phyloP scores from a whole-genome alignment of 2,888 invertebrate genomes.

The Rhagium mordax region DNA sequence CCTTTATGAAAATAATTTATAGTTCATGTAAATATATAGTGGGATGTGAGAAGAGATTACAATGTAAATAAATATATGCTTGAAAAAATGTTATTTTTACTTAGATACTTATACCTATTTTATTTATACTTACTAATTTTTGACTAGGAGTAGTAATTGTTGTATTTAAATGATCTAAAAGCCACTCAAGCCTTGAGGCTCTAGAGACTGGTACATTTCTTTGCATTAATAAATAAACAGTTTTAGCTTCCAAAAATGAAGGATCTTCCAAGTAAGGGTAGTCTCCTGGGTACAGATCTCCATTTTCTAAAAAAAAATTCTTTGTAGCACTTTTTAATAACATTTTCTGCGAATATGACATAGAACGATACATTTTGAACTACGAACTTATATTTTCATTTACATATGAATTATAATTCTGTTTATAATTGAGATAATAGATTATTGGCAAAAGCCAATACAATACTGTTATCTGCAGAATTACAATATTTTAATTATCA shows the following conservation, averaged over 20 bases:
- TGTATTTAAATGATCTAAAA: conserved; percentile 78
- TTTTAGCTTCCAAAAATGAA: conserved; percentile 74
- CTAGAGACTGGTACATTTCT: conserved; percentile 81
- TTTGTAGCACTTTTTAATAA: conserved; percentile 10
- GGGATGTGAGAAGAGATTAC: conserved; percentile 8
- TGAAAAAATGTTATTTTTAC: no score
- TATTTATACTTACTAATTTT: conserved; percentile 60
- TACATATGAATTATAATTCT: background rate
- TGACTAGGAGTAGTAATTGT: conserved; percentile 71
- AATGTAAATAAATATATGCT: conserved; percentile 7
- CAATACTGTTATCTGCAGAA: conserved; percentile 19
- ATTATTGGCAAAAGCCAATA: conserved; percentile 3
- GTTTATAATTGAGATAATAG: conserved; percentile 10
- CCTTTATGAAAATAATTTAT: background rate
- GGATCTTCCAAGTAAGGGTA: conserved; percentile 57
- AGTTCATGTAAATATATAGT: background rate
- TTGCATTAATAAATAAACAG: conserved; percentile 79
- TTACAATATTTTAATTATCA: conserved; percentile 8
- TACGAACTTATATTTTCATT: background rate
- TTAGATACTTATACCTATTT: background rate
- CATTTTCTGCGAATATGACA: conserved; percentile 9
- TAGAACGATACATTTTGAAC: background rate
- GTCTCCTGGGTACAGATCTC: conserved; percentile 55
- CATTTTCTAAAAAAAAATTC: conserved; percentile 56
- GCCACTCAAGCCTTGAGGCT: conserved; percentile 83